These are phyloP conservation scores for Haliaeetus leucogaster DNA, from an alignment of 2,113 vertebrate genomes.

Conservation along the genomic window DNA sequence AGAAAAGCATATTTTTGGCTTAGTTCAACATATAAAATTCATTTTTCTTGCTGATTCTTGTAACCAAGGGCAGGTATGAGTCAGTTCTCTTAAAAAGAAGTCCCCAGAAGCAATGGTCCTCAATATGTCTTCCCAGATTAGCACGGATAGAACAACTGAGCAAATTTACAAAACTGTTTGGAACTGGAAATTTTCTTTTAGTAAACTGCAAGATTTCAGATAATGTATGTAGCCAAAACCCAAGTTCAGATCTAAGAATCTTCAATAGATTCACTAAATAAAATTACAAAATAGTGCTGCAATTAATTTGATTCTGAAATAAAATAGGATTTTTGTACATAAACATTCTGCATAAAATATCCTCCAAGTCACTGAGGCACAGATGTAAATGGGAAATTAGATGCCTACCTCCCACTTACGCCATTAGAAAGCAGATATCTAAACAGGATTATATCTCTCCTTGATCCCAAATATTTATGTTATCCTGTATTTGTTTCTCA, in stretches of 20 bases:
- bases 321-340: neutral
- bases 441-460: neutral
- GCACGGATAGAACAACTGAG: neutral
- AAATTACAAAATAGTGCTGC: neutral
- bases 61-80: neutral
- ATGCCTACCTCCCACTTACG: neutral
- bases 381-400: neutral
- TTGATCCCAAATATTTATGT: neutral
- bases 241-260: neutral
- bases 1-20: neutral
- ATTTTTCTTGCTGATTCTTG: neutral
- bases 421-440: neutral
- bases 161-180: neutral
- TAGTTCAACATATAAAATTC: neutral
- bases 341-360: neutral
- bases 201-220: neutral
- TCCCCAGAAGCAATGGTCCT: neutral
- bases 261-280: neutral
- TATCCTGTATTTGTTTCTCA: neutral
- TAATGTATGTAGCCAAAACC: neutral
- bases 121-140: neutral
- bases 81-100: neutral
- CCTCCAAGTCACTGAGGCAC: neutral
- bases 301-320: neutral
- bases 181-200: neutral